These are phyloP conservation scores for Litocranius walleri DNA, from an alignment of 2,113 vertebrate species.

Conservation along the genomic window DNA sequence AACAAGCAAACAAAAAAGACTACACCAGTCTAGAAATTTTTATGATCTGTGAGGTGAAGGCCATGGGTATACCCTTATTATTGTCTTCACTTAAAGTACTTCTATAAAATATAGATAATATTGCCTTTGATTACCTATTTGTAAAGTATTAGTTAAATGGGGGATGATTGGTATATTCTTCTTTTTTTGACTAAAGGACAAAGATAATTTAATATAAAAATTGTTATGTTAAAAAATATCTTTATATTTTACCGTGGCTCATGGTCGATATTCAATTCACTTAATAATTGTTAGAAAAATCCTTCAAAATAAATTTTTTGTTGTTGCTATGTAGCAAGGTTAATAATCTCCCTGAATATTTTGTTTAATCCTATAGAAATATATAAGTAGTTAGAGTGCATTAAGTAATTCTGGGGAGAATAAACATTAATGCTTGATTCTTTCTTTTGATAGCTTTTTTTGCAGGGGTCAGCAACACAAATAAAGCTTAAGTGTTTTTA, in stretches of 20 bases:
- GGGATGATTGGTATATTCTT: not conserved
- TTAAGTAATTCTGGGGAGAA: not conserved
- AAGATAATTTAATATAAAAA: not conserved
- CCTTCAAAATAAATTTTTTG: not conserved
- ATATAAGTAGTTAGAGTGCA: not conserved
- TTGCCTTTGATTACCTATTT: not conserved
- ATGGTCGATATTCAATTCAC: not conserved
- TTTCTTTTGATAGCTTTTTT: conserved; percentile 1
- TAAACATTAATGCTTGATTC: not conserved
- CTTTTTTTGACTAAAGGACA: not conserved
- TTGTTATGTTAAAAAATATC: not conserved
- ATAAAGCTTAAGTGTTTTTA: not conserved
- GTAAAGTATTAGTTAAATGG: not conserved
- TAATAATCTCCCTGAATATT: not conserved
- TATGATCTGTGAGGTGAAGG: not conserved
- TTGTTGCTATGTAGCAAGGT: not conserved
- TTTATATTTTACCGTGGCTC: not conserved
- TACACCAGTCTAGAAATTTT: not conserved
- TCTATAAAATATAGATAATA: not conserved
- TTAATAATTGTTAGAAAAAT: not conserved
- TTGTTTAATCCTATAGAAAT: not conserved
- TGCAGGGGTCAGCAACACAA: not conserved
- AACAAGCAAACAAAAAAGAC: not conserved
- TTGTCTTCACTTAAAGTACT: not conserved
- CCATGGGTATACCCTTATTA: not conserved